A percentile compares a stretch with the other conserved stretches of the same genome.
These are phyloP conservation scores for Agrochola litura DNA, from an alignment of 2,888 invertebrate genomes.

Conservation along the genomic window DNA sequence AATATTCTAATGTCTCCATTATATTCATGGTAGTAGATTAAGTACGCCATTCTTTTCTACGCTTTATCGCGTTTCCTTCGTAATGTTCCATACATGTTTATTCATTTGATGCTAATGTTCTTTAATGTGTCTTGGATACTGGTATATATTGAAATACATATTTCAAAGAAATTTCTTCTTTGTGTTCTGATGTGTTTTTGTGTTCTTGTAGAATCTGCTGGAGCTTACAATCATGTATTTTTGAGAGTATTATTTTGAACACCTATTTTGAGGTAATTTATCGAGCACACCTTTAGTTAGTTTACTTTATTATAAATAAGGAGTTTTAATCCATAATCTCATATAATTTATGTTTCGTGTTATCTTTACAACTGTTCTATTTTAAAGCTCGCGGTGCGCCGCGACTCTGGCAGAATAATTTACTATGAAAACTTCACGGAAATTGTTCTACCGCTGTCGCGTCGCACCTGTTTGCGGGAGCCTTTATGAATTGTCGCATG, in stretches of 20 bases:
- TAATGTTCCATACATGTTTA: slow-evolving; percentile 57
- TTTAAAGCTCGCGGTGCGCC: no score
- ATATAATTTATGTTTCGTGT: neutral
- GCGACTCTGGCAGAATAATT: no score
- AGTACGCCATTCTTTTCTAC: slow-evolving; percentile 47
- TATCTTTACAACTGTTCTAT: neutral
- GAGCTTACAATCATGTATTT: neutral
- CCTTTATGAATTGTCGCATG: no score
- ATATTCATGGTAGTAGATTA: slow-evolving; percentile 52
- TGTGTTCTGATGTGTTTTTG: slow-evolving; percentile 3
- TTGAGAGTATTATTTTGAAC: neutral
- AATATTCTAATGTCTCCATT: slow-evolving; percentile 17
- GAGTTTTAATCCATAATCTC: neutral
- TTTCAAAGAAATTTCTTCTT: slow-evolving; percentile 19
- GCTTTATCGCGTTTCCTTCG: slow-evolving; percentile 44
- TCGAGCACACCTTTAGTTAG: neutral
- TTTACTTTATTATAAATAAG: neutral
- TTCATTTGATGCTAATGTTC: slow-evolving; percentile 63
- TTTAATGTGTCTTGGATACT: slow-evolving; percentile 49
- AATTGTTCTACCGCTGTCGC: no score
- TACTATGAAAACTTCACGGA: no score
- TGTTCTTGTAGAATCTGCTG: neutral
- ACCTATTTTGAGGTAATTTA: neutral
- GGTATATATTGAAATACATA: slow-evolving; percentile 27
- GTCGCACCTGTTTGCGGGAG: no score